Base-by-base conservation (phyloP, 2,113 vertebrate genomes). In the Ploceus nigricollis region DNA sequence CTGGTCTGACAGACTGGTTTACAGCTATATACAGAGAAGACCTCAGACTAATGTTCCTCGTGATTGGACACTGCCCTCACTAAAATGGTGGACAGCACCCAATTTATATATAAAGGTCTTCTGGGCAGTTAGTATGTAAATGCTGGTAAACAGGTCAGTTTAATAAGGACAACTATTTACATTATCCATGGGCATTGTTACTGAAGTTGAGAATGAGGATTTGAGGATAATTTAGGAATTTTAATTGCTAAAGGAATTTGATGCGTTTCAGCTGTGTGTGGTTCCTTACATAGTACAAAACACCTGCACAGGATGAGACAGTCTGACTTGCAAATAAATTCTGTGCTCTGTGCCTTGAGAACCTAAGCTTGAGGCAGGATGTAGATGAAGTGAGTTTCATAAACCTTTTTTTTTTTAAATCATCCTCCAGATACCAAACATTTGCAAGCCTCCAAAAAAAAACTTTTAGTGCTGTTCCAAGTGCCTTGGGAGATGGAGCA, bases 181-280 rank as follows among this genome's bases (percentile, higher is more conserved):
- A 1, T 13, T 75, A 14, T 51, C 8, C 50, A 0, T 35, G 3
- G 30, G 23, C 10, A 4, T 37, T 25, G 17, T 64, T 76, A 9
- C 4, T 71, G 48, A 42, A 20, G 33, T 4, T 28, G 24, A 64
- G 14, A 51, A 40, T 10, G 31, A 37, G 22, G 8, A 35, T 71
- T 51, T 84, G 0, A 18, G 45, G 53, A 23, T 84, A 24, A 37
- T 24, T 39, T 37, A 63, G 61, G 30, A 91, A 78, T 75, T 68
- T 5, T 17, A 79, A 31, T 56, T 71, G 31, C 45, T 70, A 6
- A 50, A 51, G 24, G 30, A 64, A 35, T 68, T 19, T 7, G 13
- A 35, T 64, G 7, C 1, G 0, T 87, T 87, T 90, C 20, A 72
- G 28, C 39, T 54, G 1, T 28, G 6, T 35, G 2, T n/a, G 22